Evolutionary conservation across 2,797 vertebrate genomes (phyloP).

Genomic region (Podargus strigoides): DNA sequence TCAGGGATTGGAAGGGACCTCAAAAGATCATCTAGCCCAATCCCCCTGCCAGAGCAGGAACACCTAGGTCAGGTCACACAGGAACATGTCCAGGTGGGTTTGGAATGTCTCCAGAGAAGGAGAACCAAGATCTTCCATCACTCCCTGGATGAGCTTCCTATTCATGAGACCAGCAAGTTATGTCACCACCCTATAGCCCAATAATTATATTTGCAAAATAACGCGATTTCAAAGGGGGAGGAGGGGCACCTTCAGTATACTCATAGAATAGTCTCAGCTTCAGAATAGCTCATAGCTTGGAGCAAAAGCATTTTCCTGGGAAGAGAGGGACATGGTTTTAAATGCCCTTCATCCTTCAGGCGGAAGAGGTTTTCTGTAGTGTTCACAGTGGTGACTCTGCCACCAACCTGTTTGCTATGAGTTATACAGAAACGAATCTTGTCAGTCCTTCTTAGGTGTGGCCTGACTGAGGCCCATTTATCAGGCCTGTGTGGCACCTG

Average conservation of each 20-base stretch:
- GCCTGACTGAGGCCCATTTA: accelerated
- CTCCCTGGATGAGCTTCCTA: background rate
- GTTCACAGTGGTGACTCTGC: background rate
- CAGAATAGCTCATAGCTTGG: background rate
- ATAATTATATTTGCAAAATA: conserved; percentile 29
- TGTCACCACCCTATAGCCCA: background rate
- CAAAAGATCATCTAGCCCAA: no score
- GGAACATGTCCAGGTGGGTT: no score
- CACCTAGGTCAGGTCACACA: no score
- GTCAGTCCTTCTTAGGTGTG: background rate
- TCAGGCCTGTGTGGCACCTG: background rate
- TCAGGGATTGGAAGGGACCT: no score
- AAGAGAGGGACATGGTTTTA: background rate
- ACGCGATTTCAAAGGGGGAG: conserved; percentile 13
- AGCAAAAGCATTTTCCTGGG: conserved; percentile 15
- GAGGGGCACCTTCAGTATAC: background rate
- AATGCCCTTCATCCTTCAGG: background rate
- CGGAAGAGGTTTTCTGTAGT: background rate
- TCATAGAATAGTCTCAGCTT: background rate
- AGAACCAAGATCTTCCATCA: background rate
- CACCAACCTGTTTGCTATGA: background rate
- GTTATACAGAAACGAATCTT: background rate
- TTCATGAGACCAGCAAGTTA: background rate
- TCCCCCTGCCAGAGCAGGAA: no score
- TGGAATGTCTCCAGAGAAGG: no score